A percentile compares a stretch with the other conserved stretches of the same genome.
These are phyloP conservation scores for Epizoanthus stellaris DNA, from an alignment of 92 coral and sea anemone species.

Conservation along the genomic window DNA sequence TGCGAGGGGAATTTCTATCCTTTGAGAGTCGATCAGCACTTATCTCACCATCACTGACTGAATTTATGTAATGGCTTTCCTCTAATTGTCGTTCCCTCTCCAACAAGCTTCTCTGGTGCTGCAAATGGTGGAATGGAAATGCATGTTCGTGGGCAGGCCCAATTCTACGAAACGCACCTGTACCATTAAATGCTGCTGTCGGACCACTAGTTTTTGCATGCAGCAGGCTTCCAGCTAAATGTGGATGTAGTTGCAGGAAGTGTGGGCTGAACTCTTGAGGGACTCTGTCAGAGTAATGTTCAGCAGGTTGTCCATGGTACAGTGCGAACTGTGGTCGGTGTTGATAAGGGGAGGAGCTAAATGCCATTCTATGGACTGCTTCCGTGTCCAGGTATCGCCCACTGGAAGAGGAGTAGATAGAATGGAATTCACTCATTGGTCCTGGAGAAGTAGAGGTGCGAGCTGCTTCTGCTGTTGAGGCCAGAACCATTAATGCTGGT, in stretches of 20 bases:
- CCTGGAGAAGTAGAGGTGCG: slow-evolving; percentile 81
- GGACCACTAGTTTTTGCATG: slow-evolving; percentile 79
- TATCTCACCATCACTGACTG: slow-evolving; percentile 64
- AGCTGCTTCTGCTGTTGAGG: slow-evolving; percentile 95
- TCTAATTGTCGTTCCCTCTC: slow-evolving; percentile 80
- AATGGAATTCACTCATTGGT: slow-evolving; percentile 82
- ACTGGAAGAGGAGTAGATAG: slow-evolving; percentile 83
- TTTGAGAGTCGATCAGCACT: slow-evolving; percentile 61
- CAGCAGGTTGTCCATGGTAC: slow-evolving; percentile 76
- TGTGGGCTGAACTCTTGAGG: slow-evolving; percentile 85
- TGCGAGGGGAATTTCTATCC: slow-evolving; percentile 71
- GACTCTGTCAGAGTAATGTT: slow-evolving; percentile 81
- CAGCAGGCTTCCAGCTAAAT: slow-evolving; percentile 75
- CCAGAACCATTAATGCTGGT: slow-evolving; percentile 92
- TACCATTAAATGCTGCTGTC: slow-evolving; percentile 79
- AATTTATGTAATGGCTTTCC: slow-evolving; percentile 62
- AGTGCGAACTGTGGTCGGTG: slow-evolving; percentile 85
- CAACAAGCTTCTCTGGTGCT: slow-evolving; percentile 78
- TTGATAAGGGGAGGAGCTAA: slow-evolving; percentile 82
- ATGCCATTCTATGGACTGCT: slow-evolving; percentile 88
- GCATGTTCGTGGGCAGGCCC: slow-evolving; percentile 79
- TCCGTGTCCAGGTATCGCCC: slow-evolving; percentile 83
- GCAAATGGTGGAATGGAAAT: slow-evolving; percentile 84
- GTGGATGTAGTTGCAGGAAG: slow-evolving; percentile 80
- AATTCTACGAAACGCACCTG: slow-evolving; percentile 86